phyloP scores from a whole-genome alignment of 2,113 vertebrate genomes.

The Melozone crissalis region DNA sequence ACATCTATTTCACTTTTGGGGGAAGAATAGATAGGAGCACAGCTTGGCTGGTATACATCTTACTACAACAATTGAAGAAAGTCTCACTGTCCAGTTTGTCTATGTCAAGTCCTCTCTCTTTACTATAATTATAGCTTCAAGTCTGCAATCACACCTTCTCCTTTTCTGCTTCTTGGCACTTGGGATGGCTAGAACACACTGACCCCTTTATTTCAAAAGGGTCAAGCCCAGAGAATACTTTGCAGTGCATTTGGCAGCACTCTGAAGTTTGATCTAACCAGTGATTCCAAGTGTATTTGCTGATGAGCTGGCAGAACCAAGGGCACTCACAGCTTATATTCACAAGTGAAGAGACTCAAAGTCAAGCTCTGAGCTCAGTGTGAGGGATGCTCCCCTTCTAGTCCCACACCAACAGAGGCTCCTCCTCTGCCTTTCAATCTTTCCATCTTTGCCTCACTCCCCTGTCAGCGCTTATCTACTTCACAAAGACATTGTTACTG shows the following conservation, averaged over 20 bases:
- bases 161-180: not conserved
- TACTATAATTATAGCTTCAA: not conserved
- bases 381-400: not conserved
- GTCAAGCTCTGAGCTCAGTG: accelerated
- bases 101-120: not conserved
- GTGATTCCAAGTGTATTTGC: not conserved
- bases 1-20: not conserved
- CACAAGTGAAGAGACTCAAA: not conserved
- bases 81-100: not conserved
- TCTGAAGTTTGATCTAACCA: not conserved
- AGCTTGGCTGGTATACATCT: not conserved
- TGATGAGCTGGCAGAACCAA: not conserved
- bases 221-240: not conserved
- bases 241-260: not conserved
- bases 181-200: not conserved
- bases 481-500: not conserved
- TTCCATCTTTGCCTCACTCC: not conserved
- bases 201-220: not conserved
- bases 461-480: not conserved
- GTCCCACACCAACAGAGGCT: not conserved
- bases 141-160: not conserved
- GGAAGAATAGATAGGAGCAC: not conserved
- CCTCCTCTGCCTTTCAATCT: not conserved
- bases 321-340: not conserved
- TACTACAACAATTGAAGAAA: not conserved